These are phyloP conservation scores for Gisinianus flammeolus DNA, from an alignment of 2,888 invertebrate species.

Conservation along the genomic window DNA sequence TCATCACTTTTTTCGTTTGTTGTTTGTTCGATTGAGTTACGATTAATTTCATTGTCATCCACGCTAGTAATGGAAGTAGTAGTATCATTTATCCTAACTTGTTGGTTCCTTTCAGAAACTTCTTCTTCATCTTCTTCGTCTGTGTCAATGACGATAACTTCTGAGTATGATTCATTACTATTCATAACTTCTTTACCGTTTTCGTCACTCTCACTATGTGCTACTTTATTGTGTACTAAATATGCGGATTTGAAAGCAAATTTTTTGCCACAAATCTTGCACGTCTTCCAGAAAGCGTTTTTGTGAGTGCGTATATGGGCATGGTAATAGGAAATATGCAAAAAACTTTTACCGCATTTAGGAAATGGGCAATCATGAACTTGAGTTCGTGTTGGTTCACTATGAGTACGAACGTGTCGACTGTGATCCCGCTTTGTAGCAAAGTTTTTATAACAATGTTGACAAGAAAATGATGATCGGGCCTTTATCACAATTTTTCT, in stretches of 20 bases:
- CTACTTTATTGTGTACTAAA: background rate
- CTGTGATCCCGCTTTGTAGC: background rate
- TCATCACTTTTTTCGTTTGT: too few species aligned
- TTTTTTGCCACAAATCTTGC: background rate
- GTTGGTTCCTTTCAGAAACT: background rate
- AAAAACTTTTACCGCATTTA: background rate
- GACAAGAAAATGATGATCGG: background rate
- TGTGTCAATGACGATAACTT: background rate
- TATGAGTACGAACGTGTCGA: background rate
- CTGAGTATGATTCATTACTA: background rate
- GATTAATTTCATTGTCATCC: too few species aligned
- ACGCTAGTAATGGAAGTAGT: too few species aligned
- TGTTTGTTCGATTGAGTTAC: too few species aligned
- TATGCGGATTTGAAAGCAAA: background rate
- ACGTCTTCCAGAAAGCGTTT: background rate
- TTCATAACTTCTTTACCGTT: background rate
- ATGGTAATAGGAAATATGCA: background rate
- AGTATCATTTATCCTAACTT: too few species aligned
- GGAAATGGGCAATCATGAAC: background rate
- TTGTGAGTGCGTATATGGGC: background rate
- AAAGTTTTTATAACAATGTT: background rate
- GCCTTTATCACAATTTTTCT: too few species aligned
- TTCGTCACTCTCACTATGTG: background rate
- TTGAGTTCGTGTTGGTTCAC: background rate
- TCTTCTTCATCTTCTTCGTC: background rate